Evolutionary conservation across 1,140 invertebrate species (phyloP), one percentile per base, ranked within the genome.

Genomic region (Leptopilina clavipes): DNA sequence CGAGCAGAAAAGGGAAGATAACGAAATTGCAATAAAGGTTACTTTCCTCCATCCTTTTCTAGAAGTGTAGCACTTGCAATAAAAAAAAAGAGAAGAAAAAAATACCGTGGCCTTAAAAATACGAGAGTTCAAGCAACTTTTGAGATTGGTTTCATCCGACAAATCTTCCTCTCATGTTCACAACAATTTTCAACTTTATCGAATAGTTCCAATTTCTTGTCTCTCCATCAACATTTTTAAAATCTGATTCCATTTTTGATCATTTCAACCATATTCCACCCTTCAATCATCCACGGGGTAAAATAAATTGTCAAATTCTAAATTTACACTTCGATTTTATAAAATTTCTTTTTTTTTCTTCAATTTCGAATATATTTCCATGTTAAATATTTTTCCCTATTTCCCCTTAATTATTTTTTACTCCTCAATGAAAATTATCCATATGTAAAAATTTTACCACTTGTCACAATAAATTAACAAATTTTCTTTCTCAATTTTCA

Each of bases 61-160:
- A 52, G 37, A 71, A 25, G 37, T 31, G 43, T 37, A 17, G 11
- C 65, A 45, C 74, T 37, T n/a, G 12, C 7, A 40, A 73, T 52
- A 52, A 31, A 73, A 70, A 73, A 40, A 40, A 40, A 40, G 1
- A 40, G 8, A 40, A 40, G 9, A 40, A 40, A 40, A 40, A 40
- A 0, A 6, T 40, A n/a, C n/a, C n/a, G n/a, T 77, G 11, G 56
- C 70, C 52, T 77, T 79, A 43, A 75, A 75, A 75, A 54, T 43
- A 56, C 72, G 59, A 72, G 74, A 81, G 71, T 80, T 37, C 14
- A 40, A 11, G n/a, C 74, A 44, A 70, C 73, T 78, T 72, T 22
- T 72, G 52, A 81, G 74, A 81, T 81, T 76, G 79, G 70, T 37
- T 78, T 81, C 72, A 25, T 52, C 43, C 40, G 70, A 40, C 56